Evolutionary conservation across 1,140 invertebrate genomes (phyloP), one percentile per base, ranked within the genome.

Genomic region (Rhysida immarginata): DNA sequence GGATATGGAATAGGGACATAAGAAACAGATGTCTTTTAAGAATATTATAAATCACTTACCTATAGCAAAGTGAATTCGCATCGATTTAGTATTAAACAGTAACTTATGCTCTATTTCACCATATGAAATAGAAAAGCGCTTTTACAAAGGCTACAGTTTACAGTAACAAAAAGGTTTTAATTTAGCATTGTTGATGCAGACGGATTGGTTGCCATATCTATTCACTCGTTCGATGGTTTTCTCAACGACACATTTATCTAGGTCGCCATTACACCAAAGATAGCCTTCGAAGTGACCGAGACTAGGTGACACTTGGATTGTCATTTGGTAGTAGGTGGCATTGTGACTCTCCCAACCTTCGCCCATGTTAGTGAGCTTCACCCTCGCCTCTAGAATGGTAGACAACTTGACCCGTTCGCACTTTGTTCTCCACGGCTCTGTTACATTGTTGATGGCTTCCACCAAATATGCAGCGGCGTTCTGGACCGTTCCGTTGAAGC

Each of bases 81-180:
- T n/a, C n/a, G n/a, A n/a, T n/a, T n/a, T n/a, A n/a, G n/a, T n/a
- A n/a, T n/a, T n/a, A n/a, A n/a, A n/a, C n/a, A n/a, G n/a, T n/a
- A n/a, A n/a, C n/a, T n/a, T n/a, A n/a, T n/a, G n/a, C n/a, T n/a
- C n/a, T n/a, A n/a, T n/a, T n/a, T n/a, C n/a, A n/a, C n/a, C n/a
- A n/a, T n/a, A n/a, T n/a, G n/a, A n/a, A n/a, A n/a, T n/a, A n/a
- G n/a, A n/a, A n/a, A n/a, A n/a, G n/a, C n/a, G n/a, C n/a, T n/a
- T n/a, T n/a, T n/a, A n/a, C n/a, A n/a, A n/a, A n/a, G n/a, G n/a
- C n/a, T n/a, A n/a, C n/a, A n/a, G n/a, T n/a, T n/a, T 61, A 60
- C 51, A 65, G 56, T 53, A 64, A 51, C 63, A 64, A 51, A 56
- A 63, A 21, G 58, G 56, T 26, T 60, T 51, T 14, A 64, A 54